These are phyloP conservation scores for Enteromius paludinosus DNA, from an alignment of 2,797 vertebrate species.

Conservation along the genomic window DNA sequence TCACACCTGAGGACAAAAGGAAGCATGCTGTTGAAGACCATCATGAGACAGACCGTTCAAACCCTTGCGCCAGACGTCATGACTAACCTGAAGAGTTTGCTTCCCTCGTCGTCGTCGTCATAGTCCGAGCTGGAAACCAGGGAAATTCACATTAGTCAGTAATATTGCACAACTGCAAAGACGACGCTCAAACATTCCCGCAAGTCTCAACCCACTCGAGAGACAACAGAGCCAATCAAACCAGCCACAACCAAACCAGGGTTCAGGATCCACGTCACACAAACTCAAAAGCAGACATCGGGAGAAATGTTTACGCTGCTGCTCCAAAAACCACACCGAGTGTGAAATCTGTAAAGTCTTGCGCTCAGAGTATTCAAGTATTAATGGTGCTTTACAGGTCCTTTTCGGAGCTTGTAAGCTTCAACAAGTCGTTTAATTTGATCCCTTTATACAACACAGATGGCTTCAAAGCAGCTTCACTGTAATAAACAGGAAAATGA, in stretches of 20 bases:
- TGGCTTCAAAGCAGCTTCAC: neutral
- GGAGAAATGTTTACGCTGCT: neutral
- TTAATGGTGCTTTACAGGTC: neutral
- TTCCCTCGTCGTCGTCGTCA: constrained; percentile 87
- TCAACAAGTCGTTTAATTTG: neutral
- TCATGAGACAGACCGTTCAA: neutral
- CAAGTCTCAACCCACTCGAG: neutral
- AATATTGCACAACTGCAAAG: constrained; percentile 21
- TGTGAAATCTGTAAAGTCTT: neutral
- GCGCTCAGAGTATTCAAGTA: no score
- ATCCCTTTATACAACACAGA: neutral
- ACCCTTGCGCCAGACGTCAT: neutral
- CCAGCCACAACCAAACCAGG: neutral
- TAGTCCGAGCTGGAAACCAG: constrained; percentile 84
- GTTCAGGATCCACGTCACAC: no score
- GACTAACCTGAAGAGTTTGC: constrained; percentile 91
- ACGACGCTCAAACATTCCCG: neutral
- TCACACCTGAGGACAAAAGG: constrained; percentile 82
- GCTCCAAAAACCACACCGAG: neutral
- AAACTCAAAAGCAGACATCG: neutral
- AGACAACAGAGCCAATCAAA: neutral
- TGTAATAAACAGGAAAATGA: neutral
- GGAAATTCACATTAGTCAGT: constrained; percentile 22
- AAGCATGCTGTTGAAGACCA: neutral
- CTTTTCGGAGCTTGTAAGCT: neutral